phyloP scores from a whole-genome alignment of 2,797 vertebrate genomes.

The Ctenosaura bakeri region DNA sequence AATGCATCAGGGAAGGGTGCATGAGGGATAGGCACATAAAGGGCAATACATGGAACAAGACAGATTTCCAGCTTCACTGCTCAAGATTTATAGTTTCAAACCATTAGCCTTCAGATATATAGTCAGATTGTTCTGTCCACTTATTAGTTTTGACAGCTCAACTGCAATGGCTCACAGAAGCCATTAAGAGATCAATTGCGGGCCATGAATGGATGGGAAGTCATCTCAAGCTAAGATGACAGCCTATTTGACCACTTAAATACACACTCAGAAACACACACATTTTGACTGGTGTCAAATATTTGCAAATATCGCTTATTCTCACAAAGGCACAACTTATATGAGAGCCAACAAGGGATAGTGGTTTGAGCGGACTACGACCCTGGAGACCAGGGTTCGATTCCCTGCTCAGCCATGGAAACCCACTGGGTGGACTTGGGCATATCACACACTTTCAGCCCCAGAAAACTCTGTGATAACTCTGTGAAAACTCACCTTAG shows the following conservation, averaged over 20 bases:
- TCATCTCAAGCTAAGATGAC: background rate
- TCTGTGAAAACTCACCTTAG: too few relatives aligned
- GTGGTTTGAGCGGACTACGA: too few relatives aligned
- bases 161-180: conserved; percentile 22
- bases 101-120: background rate
- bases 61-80: background rate
- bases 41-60: background rate
- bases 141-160: conserved; percentile 29
- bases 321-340: background rate
- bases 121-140: conserved; percentile 22
- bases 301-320: background rate
- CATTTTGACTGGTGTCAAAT: background rate
- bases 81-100: conserved; percentile 10
- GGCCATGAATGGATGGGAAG: background rate
- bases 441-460: too few relatives aligned
- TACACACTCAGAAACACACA: background rate
- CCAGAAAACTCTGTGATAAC: too few relatives aligned
- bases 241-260: background rate
- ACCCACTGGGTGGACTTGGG: too few relatives aligned
- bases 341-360: too few relatives aligned
- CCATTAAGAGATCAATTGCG: background rate
- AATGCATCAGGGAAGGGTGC: background rate
- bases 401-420: too few relatives aligned
- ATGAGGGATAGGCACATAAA: background rate
- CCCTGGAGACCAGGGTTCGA: too few relatives aligned